Evolutionary conservation across 2,888 invertebrate species (phyloP).

Genomic region (Stenichneumon culpator): DNA sequence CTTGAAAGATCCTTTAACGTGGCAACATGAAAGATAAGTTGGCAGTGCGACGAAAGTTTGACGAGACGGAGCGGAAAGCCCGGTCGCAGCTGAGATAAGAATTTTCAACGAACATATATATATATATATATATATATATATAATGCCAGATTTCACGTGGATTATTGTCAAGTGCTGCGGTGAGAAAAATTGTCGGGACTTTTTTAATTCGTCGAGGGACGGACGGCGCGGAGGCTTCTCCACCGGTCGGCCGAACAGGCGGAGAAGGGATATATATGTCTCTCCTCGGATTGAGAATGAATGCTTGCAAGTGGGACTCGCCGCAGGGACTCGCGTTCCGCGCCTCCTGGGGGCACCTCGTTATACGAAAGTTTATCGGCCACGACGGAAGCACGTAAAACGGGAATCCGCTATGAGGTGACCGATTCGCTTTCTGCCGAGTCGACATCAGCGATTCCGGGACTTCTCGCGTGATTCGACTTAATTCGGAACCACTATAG

Average conservation of each 20-base stretch:
- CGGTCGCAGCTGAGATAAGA: background rate
- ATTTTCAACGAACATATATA: constrained; percentile 11
- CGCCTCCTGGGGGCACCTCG: constrained; percentile 69
- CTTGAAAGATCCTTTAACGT: background rate
- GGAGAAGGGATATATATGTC: constrained; percentile 1
- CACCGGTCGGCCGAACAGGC: background rate
- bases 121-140: background rate
- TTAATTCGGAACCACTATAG: background rate
- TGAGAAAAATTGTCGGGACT: constrained; percentile 68
- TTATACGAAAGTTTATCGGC: constrained; percentile 72
- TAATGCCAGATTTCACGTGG: constrained; percentile 44
- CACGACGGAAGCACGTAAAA: constrained; percentile 67
- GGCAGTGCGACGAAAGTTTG: constrained; percentile 15
- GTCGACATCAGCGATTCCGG: constrained; percentile 52
- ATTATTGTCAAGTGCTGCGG: constrained; percentile 53
- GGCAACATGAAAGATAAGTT: background rate
- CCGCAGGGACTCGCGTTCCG: constrained; percentile 57
- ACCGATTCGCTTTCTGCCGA: constrained; percentile 61
- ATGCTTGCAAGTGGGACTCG: constrained; percentile 56
- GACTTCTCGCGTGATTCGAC: constrained; percentile 32
- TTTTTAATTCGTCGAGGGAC: constrained; percentile 72
- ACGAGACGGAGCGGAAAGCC: background rate
- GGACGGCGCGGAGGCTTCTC: constrained; percentile 38
- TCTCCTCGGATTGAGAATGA: constrained; percentile 32
- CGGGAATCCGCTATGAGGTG: constrained; percentile 66